Percentiles rank a stretch among this genome's conserved stretches.
Conservation (phyloP, 2,113 vertebrate genomes). For the Varanus komodoensis region DNA sequence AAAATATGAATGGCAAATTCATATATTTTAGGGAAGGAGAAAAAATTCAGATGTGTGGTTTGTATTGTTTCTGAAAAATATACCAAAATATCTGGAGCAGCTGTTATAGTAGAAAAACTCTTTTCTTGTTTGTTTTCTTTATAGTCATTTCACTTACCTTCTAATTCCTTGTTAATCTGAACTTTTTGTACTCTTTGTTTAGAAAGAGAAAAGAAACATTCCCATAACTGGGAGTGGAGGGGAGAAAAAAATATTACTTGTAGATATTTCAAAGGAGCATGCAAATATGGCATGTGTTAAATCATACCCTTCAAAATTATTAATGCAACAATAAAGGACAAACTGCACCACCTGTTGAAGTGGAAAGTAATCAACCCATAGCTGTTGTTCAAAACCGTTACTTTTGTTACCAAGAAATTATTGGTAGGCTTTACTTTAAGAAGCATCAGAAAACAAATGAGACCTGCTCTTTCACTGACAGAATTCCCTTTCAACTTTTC, state of each 20-base stretch:
- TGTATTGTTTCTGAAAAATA: background rate
- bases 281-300: background rate
- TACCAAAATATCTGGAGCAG: background rate
- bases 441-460: background rate
- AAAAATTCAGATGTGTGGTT: background rate
- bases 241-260: background rate
- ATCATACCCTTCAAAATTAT: background rate
- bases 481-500: background rate
- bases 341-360: constrained; percentile 58
- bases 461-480: background rate
- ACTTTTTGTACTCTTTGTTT: background rate
- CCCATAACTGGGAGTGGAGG: background rate
- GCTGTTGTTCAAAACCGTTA: background rate
- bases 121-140: background rate
- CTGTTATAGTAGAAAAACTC: background rate
- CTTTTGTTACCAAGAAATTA: background rate
- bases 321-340: constrained; percentile 19
- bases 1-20: background rate
- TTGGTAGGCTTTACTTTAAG: background rate
- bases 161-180: background rate
- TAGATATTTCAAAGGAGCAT: background rate
- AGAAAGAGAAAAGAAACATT: background rate
- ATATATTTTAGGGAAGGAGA: background rate
- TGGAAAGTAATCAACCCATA: background rate
- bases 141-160: background rate